These are phyloP conservation scores for Morpho deidamia DNA, from an alignment of 2,888 invertebrate species.

Conservation along the genomic window DNA sequence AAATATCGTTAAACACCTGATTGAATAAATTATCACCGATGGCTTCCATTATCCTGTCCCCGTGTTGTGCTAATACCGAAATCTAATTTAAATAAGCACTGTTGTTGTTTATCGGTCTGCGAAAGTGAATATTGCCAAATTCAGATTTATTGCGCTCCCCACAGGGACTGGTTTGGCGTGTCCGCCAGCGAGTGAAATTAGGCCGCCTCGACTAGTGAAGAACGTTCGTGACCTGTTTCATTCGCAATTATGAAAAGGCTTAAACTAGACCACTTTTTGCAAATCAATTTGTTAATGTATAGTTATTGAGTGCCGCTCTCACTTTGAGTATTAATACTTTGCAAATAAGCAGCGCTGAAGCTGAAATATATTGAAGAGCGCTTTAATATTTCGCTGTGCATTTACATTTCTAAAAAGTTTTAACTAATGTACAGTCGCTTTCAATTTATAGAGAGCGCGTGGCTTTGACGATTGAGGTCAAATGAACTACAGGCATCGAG, in stretches of 20 bases:
- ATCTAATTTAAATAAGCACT: constrained; percentile 55
- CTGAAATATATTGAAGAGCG: neutral
- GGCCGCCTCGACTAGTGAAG: constrained; percentile 23
- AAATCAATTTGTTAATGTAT: constrained; percentile 23
- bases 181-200: constrained; percentile 21
- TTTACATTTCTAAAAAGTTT: too few species aligned
- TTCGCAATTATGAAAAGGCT: constrained; percentile 32
- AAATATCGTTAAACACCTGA: constrained; percentile 14
- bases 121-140: constrained; percentile 31
- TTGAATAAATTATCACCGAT: constrained; percentile 27
- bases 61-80: constrained; percentile 32
- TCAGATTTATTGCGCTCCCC: constrained; percentile 42
- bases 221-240: constrained; percentile 30
- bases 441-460: too few species aligned
- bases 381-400: too few species aligned
- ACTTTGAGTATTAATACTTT: neutral
- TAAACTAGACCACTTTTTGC: constrained; percentile 28
- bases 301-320: constrained; percentile 3
- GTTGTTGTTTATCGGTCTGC: constrained; percentile 50
- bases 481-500: too few species aligned
- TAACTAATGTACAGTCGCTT: neutral
- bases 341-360: neutral
- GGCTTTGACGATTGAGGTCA: too few species aligned
- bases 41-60: constrained; percentile 25
- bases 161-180: constrained; percentile 28